Evolutionary conservation across 2,797 vertebrate species (phyloP), one percentile per base, ranked within the genome.

Genomic region (Cryptoprocta ferox): DNA sequence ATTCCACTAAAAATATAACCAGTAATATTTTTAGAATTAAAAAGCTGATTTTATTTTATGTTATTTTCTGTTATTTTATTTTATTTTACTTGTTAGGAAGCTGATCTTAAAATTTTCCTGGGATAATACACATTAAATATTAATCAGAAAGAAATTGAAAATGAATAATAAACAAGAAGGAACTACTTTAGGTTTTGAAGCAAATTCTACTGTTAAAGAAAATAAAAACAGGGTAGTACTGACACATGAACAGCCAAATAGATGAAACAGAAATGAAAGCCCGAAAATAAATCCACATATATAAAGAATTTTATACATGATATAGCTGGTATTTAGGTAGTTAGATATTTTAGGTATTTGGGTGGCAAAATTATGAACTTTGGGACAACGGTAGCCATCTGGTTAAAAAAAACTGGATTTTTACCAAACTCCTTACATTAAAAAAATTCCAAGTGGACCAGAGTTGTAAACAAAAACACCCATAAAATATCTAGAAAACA

Each of bases 281-380:
- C 39, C 14, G 87, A 50, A 82, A 70, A 81, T 76, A 91, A 66
- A 30, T 39, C 24, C 21, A 82, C 87, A 13, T 61, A 48, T 82
- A 50, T 50, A 63, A 13, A 86, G 42, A 82, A 65, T 89, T 91
- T 76, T 50, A 21, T 32, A 76, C 30, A 76, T 13, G 76, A 61
- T 35, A 19, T 42, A 91, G 28, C 18, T 70, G 48, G 68, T 39
- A 73, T 76, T 96, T 94, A 94, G 92, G 70, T 91, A 21, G 24
- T 45, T 75, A 75, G 39, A 75, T 45, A 75, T 70, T 96, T 96
- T 94, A 96, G 88, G 42, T 86, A 24, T 30, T 75, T 45, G 42
- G 39, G 24, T 91, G 59, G 65, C 26, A 89, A 96, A 79, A 89
- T 78, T 42, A 93, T 37, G 21, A 30, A 70, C 89, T 87, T 73